Base-by-base conservation (phyloP, 2,113 vertebrate genomes). In the Hirundichthys speculiger region DNA sequence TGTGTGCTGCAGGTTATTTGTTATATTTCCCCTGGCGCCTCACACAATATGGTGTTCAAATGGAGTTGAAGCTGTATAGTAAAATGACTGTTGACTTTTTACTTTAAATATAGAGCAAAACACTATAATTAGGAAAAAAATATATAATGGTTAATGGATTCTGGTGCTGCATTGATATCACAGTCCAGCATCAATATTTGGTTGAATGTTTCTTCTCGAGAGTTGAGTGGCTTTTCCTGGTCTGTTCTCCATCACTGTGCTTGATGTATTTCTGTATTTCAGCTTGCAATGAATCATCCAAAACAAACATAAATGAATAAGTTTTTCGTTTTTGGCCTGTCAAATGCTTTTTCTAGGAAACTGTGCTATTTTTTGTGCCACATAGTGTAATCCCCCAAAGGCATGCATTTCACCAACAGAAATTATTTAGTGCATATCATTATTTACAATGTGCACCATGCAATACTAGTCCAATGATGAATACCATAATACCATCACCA, bases 21-120 rank as follows among this genome's bases (percentile, higher is more conserved):
- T 87, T 88, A 80, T 82, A 85, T 88, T 88, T 90, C 85, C 86
- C 86, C 66, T 56, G 86, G 66, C 42, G 9, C 62, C 75, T 61
- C 53, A 61, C 45, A 79, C 73, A 75, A 83, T 78, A 82, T 79
- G 65, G 55, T 80, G 59, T 64, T 79, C 59, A 73, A 75, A 68
- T 76, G 66, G 73, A 71, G 60, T 53, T 65, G 69, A 84, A 48
- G 56, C 64, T 69, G 63, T 73, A 41, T 16, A 22, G 66, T 73
- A 61, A 78, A 68, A 78, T 55, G 15, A 49, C 65, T 43, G 55
- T 79, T 79, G 48, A 50, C 55, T 81, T 57, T 57, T 69, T 61
- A 77, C 56, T 64, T 82, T 58, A 58, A 81, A 74, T 80, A 42
- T 69, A 20, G 6, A 22, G 25, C 42, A 49, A 60, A 42, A 70